Percentiles rank a stretch among this genome's conserved stretches.
Evolutionary conservation across 2,888 invertebrate genomes (phyloP).

Genomic region (Chloroclystis v-ata): DNA sequence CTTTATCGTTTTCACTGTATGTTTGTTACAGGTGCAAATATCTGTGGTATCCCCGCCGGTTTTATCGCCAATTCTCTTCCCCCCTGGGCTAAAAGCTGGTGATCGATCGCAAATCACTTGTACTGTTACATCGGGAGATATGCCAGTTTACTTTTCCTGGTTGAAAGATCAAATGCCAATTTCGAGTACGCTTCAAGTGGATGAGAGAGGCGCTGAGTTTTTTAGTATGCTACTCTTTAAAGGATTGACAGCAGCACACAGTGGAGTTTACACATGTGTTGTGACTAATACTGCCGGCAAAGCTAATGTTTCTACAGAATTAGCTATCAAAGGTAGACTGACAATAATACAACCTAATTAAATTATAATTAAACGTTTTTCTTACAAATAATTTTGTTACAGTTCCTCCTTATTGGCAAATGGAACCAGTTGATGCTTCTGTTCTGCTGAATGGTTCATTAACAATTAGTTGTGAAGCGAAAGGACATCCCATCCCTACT

Average conservation of each 20-base stretch:
- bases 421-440: slow-evolving; percentile 85
- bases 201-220: slow-evolving; percentile 84
- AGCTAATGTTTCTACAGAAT: slow-evolving; percentile 82
- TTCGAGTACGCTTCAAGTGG: slow-evolving; percentile 81
- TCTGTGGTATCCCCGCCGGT: slow-evolving; percentile 84
- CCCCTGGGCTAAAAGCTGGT: slow-evolving; percentile 85
- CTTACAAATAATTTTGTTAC: slow-evolving; percentile 29
- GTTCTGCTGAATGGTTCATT: slow-evolving; percentile 85
- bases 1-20: slow-evolving; percentile 4
- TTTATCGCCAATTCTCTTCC: slow-evolving; percentile 90
- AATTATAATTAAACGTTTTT: no score
- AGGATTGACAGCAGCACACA: slow-evolving; percentile 82
- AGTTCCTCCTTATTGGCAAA: slow-evolving; percentile 89
- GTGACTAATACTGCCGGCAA: slow-evolving; percentile 86
- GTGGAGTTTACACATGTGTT: slow-evolving; percentile 84
- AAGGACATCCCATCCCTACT: slow-evolving; percentile 86
- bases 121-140: slow-evolving; percentile 85
- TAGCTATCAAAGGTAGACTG: slow-evolving; percentile 84
- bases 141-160: slow-evolving; percentile 83
- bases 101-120: slow-evolving; percentile 90
- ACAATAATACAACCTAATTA: no score
- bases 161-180: slow-evolving; percentile 80
- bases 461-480: slow-evolving; percentile 86
- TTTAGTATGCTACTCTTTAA: slow-evolving; percentile 85
- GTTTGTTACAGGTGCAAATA: slow-evolving; percentile 56